Conservation (phyloP, 2,113 vertebrate species). For the Alectura lathami region DNA sequence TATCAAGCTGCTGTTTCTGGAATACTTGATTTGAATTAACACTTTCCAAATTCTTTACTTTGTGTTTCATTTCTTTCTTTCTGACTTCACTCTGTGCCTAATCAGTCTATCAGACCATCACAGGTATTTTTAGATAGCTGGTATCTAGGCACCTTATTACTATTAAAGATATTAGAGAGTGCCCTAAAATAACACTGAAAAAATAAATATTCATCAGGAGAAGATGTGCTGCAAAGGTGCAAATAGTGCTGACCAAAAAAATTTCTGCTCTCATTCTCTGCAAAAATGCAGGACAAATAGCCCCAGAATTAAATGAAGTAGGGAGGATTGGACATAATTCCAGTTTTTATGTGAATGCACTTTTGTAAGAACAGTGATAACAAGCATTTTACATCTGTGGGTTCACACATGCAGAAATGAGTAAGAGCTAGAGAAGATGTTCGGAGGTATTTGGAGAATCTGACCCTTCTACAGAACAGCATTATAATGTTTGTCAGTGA, state of each 20-base stretch:
- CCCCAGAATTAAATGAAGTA: neutral
- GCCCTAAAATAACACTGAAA: neutral
- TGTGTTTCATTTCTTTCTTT: neutral
- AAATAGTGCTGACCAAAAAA: neutral
- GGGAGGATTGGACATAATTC: neutral
- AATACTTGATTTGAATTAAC: neutral
- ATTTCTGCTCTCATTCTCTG: neutral
- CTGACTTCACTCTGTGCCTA: neutral
- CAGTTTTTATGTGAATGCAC: neutral
- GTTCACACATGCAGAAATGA: neutral
- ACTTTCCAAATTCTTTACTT: neutral
- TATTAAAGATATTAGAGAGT: neutral
- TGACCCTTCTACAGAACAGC: neutral
- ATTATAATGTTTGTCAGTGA: neutral
- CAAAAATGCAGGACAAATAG: neutral
- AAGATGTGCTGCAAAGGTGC: neutral
- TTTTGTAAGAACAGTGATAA: neutral
- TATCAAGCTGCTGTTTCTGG: neutral
- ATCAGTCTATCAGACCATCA: neutral
- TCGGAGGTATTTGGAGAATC: neutral
- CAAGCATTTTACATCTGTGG: neutral
- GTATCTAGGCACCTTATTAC: conserved; percentile 24
- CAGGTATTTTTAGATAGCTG: conserved; percentile 33
- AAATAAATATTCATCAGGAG: neutral
- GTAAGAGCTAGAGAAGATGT: neutral